Evolutionary conservation across 1,140 invertebrate species (phyloP), one percentile per base, ranked within the genome.

Genomic region (Eufriesea mexicana): DNA sequence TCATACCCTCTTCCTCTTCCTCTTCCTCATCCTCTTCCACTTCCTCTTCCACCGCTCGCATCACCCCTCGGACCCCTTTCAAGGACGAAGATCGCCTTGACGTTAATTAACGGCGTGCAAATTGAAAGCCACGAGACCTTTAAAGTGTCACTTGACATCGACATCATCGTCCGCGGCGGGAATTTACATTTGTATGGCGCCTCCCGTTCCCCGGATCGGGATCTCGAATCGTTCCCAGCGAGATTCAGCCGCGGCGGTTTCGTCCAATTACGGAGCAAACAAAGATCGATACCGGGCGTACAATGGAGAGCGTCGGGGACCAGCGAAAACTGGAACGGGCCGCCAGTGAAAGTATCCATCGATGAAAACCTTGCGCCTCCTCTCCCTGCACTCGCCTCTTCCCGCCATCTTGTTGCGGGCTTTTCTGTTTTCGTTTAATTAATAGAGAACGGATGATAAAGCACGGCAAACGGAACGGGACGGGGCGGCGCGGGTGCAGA

Each of bases 41-140:
- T n/a, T 47, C 54, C 45, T 12, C 25, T 10, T 67, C 25, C 64
- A 9, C 35, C n/a, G 6, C 42, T 47, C 42, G 64, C 54, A 28
- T 14, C 42, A 16, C 64, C 47, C 35, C 73, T 7, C 18, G 28
- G 28, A 2, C 55, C 35, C n/a, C 64, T 16, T 49, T 35, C 71
- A 54, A 73, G 61, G 71, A 51, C 54, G 78, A 62, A 75, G 80
- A 86, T 79, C 57, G 42, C 49, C 54, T 71, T 72, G 73, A 47
- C 74, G 67, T 88, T 88, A 88, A 88, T 88, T 88, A 88, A 86
- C 82, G 55, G 51, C 67, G 85, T 71, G 77, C 77, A 87, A 88
- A 88, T 87, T 88, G 85, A 87, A 88, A 86, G 79, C 79, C 67
- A 64, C 68, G 23, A 82, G 79, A 87, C 84, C 82, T 84, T 86